These are phyloP conservation scores for Cynodonichthys magdalenae DNA, from an alignment of 2,797 vertebrate species.

Conservation along the genomic window DNA sequence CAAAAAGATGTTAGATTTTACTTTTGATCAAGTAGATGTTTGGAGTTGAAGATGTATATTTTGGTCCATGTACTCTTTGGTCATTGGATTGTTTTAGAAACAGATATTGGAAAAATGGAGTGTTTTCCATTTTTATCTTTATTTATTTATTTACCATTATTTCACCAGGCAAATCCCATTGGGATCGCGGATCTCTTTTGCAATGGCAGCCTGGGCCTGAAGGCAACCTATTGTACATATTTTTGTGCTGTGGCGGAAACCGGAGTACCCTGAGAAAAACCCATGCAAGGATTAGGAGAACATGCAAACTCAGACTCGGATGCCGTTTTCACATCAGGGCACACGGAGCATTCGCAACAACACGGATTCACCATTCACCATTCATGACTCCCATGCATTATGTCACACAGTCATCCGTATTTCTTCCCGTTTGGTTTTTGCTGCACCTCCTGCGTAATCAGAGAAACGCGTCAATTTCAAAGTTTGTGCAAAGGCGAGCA, in stretches of 20 bases:
- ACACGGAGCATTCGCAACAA: slow-evolving; percentile 54
- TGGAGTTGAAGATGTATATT: not conserved
- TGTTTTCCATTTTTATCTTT: not conserved
- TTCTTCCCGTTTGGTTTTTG: slow-evolving; percentile 60
- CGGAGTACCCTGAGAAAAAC: too few relatives aligned
- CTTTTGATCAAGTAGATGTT: not conserved
- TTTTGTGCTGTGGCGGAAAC: too few relatives aligned
- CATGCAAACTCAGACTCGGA: too few relatives aligned
- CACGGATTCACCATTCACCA: slow-evolving; percentile 57
- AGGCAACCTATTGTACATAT: too few relatives aligned
- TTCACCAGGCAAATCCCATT: too few relatives aligned
- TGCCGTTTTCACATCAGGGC: too few relatives aligned
- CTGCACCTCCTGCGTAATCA: slow-evolving; percentile 55
- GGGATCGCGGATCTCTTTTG: too few relatives aligned
- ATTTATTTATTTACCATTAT: too few relatives aligned
- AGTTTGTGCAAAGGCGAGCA: slow-evolving; percentile 40
- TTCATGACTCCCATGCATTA: slow-evolving; percentile 55
- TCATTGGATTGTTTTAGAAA: too few relatives aligned
- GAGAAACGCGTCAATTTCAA: slow-evolving; percentile 37
- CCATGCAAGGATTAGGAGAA: too few relatives aligned
- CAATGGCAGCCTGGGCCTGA: too few relatives aligned
- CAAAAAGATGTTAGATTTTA: not conserved
- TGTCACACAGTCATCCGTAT: slow-evolving; percentile 58
- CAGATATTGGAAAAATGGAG: not conserved
- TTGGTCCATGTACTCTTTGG: too few relatives aligned